phyloP scores from a whole-genome alignment of 2,113 vertebrate genomes.

The Todiramphus saurophagus region DNA sequence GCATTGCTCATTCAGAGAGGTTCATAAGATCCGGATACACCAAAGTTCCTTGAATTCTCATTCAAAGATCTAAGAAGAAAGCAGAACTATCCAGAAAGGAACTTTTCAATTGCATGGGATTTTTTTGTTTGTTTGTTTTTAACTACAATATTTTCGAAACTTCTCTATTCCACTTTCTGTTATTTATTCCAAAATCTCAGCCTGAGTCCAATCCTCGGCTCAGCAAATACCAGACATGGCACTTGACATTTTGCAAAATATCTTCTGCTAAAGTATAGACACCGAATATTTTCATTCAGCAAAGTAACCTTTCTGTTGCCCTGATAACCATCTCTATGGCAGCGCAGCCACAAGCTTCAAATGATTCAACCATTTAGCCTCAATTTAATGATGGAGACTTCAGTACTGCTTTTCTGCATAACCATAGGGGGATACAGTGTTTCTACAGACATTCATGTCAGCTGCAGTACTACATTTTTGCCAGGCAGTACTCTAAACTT shows the following conservation, averaged over 20 bases:
- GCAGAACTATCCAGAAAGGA: neutral
- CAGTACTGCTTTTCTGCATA: neutral
- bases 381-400: neutral
- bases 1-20: neutral
- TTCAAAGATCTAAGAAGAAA: neutral
- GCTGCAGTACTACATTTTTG: fast-evolving
- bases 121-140: neutral
- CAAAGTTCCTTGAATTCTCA: neutral
- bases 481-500: neutral
- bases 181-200: neutral
- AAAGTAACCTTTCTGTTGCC: neutral
- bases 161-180: neutral
- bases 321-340: neutral
- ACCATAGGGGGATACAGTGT: neutral
- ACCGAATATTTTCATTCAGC: neutral
- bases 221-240: neutral
- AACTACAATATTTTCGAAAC: neutral
- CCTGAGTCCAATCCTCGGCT: neutral
- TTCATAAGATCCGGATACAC: neutral
- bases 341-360: neutral
- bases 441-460: neutral
- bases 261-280: neutral
- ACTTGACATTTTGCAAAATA: neutral
- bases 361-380: neutral
- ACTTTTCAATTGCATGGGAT: neutral